Evolutionary conservation across 2,113 vertebrate genomes (phyloP), one percentile per base, ranked within the genome.

Genomic region (Chionodraco myersi): DNA sequence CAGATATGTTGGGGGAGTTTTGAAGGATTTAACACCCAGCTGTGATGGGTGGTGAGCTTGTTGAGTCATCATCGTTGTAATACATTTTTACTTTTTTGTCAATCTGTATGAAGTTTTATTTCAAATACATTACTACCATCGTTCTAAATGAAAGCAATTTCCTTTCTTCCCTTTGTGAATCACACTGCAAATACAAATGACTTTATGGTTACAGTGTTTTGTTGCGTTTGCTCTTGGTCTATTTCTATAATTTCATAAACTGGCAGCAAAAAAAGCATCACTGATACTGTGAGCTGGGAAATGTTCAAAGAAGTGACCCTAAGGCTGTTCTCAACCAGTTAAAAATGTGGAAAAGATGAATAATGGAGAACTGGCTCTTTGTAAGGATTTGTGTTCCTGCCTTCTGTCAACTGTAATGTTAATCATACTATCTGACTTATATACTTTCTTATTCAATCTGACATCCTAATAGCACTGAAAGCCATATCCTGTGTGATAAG

Each of bases 271-370:
- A 6, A 44, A 23, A 41, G 34, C 52, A 61, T 58, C 18, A 49
- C 13, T 44, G 26, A 45, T 69, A 47, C 54, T 81, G 44, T 56
- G 9, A 81, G 34, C 48, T 26, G 34, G 10, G 65, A 72, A 65
- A 45, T 71, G 85, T 68, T 74, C 34, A 73, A 77, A 85, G 36
- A 60, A 30, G 18, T 68, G 80, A 76, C 73, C 79, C 76, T 45
- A 82, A 62, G 60, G 64, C 47, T 71, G 36, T 58, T 77, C 60
- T 54, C 10, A 36, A 18, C 53, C 51, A 30, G 9, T 18, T 67
- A 70, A 60, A 75, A 57, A 79, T 72, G 67, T 80, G 60, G 41
- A 76, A 52, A 70, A 62, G 53, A 58, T 65, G 54, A 65, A 82
- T 61, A 82, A 67, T 72, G 47, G 54, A 67, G 15, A 75, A 65